Base-by-base conservation (phyloP, 1,140 invertebrate species). In the Drosophila tsacasi region DNA sequence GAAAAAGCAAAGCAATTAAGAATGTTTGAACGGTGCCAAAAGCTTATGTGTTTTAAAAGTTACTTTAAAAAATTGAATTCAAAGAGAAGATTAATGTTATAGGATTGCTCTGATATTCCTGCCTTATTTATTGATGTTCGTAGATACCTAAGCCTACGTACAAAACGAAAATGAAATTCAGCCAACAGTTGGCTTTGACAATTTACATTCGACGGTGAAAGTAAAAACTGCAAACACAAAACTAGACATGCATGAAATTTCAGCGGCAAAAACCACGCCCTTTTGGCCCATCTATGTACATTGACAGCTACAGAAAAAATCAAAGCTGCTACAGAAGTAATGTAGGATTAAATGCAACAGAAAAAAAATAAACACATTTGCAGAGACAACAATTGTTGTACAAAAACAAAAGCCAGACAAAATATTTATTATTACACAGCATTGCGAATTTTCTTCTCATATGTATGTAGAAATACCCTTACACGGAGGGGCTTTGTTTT, bases 391-490 rank as follows among this genome's bases (percentile, higher is more conserved):
- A 50, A 52, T 17, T 57, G 63, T 52, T 42, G 58, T 68, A 89
- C 77, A 84, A 81, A 79, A 72, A 50, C 69, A 73, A 50, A 77
- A 73, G 85, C 63, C 78, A 90, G 83, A 74, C 54, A 86, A 89
- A 84, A 89, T 89, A 89, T 89, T 84, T 90, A 90, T 90, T 89
- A 90, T 84, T 89, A 79, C 85, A 89, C 76, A 81, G 83, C 58
- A 81, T 67, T 78, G 67, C 57, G 68, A 60, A 80, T 83, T 80
- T 77, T 64, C 75, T 77, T 80, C 44, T 57, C 55, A 23, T 37
- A 52, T 76, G 35, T 47, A 17, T 52, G 25, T 25, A 40, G n/a
- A 32, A 47, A 74, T 76, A 76, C 62, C 35, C 73, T 76, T 54
- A 46, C 62, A 27, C 61, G 42, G 19, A 50, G 50, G 54, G 19